Evolutionary conservation across 2,797 vertebrate genomes (phyloP).

Genomic region (Leucoraja ocellata): DNA sequence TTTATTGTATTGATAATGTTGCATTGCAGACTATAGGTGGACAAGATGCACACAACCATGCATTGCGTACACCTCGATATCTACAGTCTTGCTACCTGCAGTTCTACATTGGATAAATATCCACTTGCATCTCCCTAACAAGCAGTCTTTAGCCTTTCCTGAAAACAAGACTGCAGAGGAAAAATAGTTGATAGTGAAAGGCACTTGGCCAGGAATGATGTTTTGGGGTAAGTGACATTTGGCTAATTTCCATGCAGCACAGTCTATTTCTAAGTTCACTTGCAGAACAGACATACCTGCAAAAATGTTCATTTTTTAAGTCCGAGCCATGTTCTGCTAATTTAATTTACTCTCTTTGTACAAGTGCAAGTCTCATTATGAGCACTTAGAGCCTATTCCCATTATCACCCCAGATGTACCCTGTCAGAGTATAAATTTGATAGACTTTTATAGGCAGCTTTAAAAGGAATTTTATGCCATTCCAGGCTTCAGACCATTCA

Average conservation of each 20-base stretch:
- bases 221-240: not conserved
- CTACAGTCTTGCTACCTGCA: not conserved
- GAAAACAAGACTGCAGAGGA: not conserved
- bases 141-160: not conserved
- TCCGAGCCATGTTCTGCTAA: not conserved
- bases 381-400: not conserved
- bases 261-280: not conserved
- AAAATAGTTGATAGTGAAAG: not conserved
- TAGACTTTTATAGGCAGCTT: not conserved
- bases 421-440: no score
- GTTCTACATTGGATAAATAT: not conserved
- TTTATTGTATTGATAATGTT: not conserved
- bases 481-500: not conserved
- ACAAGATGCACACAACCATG: not conserved
- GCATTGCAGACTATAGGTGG: no score
- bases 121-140: not conserved
- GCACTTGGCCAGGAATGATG: no score
- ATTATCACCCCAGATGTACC: no score
- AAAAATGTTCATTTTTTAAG: not conserved
- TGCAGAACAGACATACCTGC: not conserved
- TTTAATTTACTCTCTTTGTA: not conserved
- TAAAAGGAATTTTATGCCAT: not conserved
- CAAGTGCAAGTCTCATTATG: not conserved
- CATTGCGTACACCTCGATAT: not conserved
- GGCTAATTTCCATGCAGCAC: not conserved